Evolutionary conservation across 2,888 invertebrate species (phyloP).

Genomic region (Leptinotarsa haldemani): DNA sequence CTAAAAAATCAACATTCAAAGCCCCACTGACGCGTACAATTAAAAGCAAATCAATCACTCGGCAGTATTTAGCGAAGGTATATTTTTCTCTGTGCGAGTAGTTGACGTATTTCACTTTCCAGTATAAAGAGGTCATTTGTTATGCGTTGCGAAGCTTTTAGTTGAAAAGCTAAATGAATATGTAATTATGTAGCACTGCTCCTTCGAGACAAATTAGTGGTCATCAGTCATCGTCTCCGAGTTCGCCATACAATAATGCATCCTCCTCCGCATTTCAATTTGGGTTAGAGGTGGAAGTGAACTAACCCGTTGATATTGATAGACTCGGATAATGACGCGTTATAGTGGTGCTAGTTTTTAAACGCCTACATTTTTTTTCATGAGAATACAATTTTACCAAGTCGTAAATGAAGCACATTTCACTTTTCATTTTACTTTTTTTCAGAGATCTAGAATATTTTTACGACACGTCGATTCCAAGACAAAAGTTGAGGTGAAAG

Average conservation of each 20-base stretch:
- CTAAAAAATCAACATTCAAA: constrained; percentile 24
- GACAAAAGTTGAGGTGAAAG: too few relatives aligned
- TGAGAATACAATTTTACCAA: too few relatives aligned
- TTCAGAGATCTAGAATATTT: too few relatives aligned
- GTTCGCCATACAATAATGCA: constrained; percentile 6
- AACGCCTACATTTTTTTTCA: too few relatives aligned
- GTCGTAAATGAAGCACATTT: too few relatives aligned
- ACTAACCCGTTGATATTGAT: neutral
- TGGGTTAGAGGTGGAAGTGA: neutral
- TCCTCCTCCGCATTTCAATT: neutral
- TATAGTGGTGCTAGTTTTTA: neutral
- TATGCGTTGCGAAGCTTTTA: constrained; percentile 10
- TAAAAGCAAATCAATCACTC: constrained; percentile 29
- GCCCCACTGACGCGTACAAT: constrained; percentile 20
- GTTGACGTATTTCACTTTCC: constrained; percentile 17
- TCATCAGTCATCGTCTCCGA: constrained; percentile 29
- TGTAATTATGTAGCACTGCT: constrained; percentile 27
- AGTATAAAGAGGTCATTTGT: constrained; percentile 11
- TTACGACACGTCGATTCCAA: too few relatives aligned
- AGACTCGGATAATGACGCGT: neutral
- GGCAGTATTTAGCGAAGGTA: constrained; percentile 8
- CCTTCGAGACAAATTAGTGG: constrained; percentile 28
- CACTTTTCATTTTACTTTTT: too few relatives aligned
- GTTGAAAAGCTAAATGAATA: constrained; percentile 28
- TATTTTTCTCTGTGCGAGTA: constrained; percentile 13